Evolutionary conservation across 2,888 invertebrate genomes (phyloP), one percentile per base, ranked within the genome.

Genomic region (Pseudoips prasinana): DNA sequence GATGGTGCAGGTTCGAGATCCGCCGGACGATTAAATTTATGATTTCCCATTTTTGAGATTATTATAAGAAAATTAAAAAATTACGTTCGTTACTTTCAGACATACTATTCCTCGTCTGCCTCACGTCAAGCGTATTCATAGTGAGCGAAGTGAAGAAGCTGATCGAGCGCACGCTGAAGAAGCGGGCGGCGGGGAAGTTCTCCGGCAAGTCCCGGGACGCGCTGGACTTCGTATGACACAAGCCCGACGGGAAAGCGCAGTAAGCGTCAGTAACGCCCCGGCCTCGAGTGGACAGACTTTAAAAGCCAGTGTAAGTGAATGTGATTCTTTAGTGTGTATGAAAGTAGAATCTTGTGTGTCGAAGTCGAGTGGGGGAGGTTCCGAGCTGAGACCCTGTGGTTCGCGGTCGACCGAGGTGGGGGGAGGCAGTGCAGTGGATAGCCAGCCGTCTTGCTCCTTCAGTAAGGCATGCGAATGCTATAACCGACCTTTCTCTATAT

Each of bases 121-220:
- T 99, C 38, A 97, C 99, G 10, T 99, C 99, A n/a, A 96, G 96
- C 51, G 99, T 99, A 30, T 98, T 98, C 86, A 90, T 97, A 36
- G 94, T 98, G 37, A 96, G 97, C 43, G 99, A 99, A 86, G 77
- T 96, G 17, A 97, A 97, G 83, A 99, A 99, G 74, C 90, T 95
- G 49, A 81, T 95, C 49, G 96, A 97, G 77, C 91, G 95, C 6
- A 89, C 92, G 5, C 73, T 95, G 64, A 93, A 94, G 73, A 91
- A 91, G 72, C 79, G 84, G 0, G 54, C 78, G 1, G 60, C 66
- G 36, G 75, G 78, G 48, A 83, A 82, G 70, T 82, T 73, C 75
- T 61, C 87, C 59, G 55, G 73, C 65, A 86, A 87, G 70, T 60
- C 78, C 10, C 85, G 75, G 50, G 86, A 89, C 57, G 84, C 83